Conservation (phyloP, 2,797 vertebrate genomes). For the Bryconaethiops microstoma region DNA sequence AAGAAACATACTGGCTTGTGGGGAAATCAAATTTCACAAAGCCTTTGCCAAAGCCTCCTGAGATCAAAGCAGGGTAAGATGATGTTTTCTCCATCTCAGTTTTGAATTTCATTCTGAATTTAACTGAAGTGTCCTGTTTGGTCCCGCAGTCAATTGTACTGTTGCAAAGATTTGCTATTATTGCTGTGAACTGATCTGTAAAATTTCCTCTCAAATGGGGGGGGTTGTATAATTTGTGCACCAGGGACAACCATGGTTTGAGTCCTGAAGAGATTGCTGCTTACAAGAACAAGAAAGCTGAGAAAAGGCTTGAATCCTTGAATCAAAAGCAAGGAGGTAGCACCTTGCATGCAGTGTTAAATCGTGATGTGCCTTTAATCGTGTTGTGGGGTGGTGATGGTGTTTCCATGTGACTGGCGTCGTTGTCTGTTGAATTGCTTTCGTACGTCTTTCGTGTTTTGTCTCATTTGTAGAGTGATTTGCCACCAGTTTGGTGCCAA, state of each 20-base stretch:
- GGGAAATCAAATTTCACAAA: conserved; percentile 79
- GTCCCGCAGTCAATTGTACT: no score
- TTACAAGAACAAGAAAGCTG: conserved; percentile 85
- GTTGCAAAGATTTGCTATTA: background rate
- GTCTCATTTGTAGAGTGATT: background rate
- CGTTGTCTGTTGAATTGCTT: background rate
- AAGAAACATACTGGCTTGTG: conserved; percentile 85
- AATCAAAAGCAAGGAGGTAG: conserved; percentile 78
- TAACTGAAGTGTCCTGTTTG: background rate
- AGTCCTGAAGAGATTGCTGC: conserved; percentile 80
- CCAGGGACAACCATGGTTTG: conserved; percentile 85
- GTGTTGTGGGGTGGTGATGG: conserved; percentile 29
- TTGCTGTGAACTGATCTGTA: no score
- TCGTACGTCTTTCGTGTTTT: background rate
- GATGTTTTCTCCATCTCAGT: conserved; percentile 8
- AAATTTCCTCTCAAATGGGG: background rate
- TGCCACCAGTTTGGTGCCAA: background rate
- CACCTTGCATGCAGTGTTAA: conserved; percentile 51
- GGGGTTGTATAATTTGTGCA: conserved; percentile 61
- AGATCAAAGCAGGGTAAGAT: conserved; percentile 82
- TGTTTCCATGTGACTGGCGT: background rate
- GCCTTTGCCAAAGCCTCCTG: conserved; percentile 82
- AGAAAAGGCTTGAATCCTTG: conserved; percentile 76
- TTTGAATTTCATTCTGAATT: background rate
- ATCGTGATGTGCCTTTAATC: conserved; percentile 1